A percentile compares a stretch with the other conserved stretches of the same genome.
These are phyloP conservation scores for Callyntrura guangdongensis DNA, from an alignment of 2,888 invertebrate species.

Conservation along the genomic window DNA sequence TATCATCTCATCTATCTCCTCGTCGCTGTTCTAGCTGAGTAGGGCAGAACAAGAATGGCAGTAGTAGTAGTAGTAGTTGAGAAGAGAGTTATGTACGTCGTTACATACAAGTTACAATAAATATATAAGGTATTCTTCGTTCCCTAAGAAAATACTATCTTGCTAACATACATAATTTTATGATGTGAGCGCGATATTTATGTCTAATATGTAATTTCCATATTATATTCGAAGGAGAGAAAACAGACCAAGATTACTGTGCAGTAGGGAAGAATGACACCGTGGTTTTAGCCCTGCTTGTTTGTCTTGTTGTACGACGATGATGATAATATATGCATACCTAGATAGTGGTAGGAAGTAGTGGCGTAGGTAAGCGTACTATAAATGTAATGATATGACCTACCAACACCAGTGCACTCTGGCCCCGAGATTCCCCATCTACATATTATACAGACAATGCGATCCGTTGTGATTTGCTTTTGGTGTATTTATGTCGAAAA, in stretches of 20 bases:
- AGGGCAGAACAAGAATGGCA: not conserved
- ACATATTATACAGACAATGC: constrained; percentile 31
- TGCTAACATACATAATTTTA: constrained; percentile 62
- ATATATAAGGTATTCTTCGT: constrained; percentile 36
- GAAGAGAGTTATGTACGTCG: constrained; percentile 31
- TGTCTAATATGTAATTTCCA: constrained; percentile 63
- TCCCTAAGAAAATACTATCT: constrained; percentile 43
- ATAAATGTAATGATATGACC: not conserved
- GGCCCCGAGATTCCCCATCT: constrained; percentile 46
- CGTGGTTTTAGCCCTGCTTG: constrained; percentile 29
- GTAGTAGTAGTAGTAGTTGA: not conserved
- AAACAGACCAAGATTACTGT: constrained; percentile 43
- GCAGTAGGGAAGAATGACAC: constrained; percentile 54
- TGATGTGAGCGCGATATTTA: constrained; percentile 46
- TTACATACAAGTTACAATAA: not conserved
- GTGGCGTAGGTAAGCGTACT: not conserved
- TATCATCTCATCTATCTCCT: constrained; percentile 80
- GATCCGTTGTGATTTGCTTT: constrained; percentile 23
- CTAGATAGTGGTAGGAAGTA: not conserved
- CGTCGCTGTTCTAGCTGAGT: constrained; percentile 49
- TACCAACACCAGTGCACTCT: not conserved
- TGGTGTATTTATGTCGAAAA: constrained; percentile 48
- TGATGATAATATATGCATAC: not conserved
- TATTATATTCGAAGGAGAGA: constrained; percentile 38
- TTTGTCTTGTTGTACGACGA: constrained; percentile 35